Evolutionary conservation across 2,797 vertebrate species (phyloP), one percentile per base, ranked within the genome.

Genomic region (Sebastes aleutianus): DNA sequence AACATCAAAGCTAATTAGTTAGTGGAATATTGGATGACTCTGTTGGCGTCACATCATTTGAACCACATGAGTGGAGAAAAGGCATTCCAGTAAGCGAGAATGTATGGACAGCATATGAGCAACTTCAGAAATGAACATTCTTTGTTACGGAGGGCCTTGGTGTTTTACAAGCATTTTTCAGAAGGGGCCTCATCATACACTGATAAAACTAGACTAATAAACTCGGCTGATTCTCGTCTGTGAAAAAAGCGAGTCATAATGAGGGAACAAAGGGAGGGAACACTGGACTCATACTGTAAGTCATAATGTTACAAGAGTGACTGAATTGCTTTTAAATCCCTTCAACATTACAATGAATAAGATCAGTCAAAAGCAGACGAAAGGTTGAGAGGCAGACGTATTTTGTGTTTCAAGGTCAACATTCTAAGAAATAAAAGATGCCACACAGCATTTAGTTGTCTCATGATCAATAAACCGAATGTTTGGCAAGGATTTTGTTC

Each of bases 81-180:
- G 85, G 85, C 86, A 86, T 92, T 93, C 82, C 84, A 83, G 79
- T 80, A 78, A 90, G 84, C 79, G 89, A 89, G 90, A 85, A 92
- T 95, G 90, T 90, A 95, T 94, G 92, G 92, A 89, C 85, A 89
- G 79, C 93, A 93, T 90, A 91, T 92, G 92, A 94, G 91, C 74
- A 73, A 73, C 80, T 88, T 87, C 67, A 88, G 73, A 90, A 88
- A 90, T 83, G 34, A 92, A 73, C 85, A 85, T 85, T 92, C 84
- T 91, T 89, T 76, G 76, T 88, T 86, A 83, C 76, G 78, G 76
- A 90, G 82, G 71, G 80, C 64, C 80, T 73, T 72, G 18, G 88
- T 87, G 88, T 93, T 94, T 94, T 92, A 95, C 92, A 82, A 94
- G 91, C 87, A 88, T 90, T 90, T 90, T 92, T 92, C 88, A 86